Base-by-base conservation (phyloP, 2,888 invertebrate genomes). In the Holacanthella duospinosa region DNA sequence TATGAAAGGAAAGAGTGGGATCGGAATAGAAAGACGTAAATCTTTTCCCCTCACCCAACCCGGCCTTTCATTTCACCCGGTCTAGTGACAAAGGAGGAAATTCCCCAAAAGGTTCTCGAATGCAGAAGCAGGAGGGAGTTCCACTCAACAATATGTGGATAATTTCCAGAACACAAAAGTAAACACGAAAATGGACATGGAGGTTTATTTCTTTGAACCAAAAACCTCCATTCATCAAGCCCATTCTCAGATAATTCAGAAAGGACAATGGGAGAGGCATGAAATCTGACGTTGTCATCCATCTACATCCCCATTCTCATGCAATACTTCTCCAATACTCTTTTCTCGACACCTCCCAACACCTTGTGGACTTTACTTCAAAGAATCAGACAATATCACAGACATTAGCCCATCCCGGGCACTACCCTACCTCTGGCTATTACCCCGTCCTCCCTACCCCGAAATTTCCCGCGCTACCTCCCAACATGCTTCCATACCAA, bases 121-220 rank as follows among this genome's bases (percentile, higher is more conserved):
- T n/a, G n/a, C n/a, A n/a, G n/a, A n/a, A n/a, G n/a, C n/a, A n/a
- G n/a, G n/a, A n/a, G n/a, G n/a, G n/a, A n/a, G n/a, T 16, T 48
- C 21, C 58, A 58, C 44, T 59, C 59, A 59, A 59, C 59, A 59
- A 59, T 59, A 63, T 64, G 61, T 64, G 68, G 62, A 66, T 67
- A 67, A 67, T 67, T 67, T 65, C 61, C 43, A 63, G 58, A 55
- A 43, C 53, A 67, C 68, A 66, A 67, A 68, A 64, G 68, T 68
- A 68, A 68, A 68, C 68, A 66, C 54, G 61, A 19, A 43, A 19
- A 29, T 48, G 59, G 64, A 64, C 63, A 63, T 59, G 66, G 64
- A 66, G 62, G 64, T n/a, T 53, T 53, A 24, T 53, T 24, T 24
- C 21, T 6, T 53, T 53, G 6, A 12, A 12, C 6, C 6, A 53